Evolutionary conservation across 2,888 invertebrate genomes (phyloP).

Genomic region (Hypolimnas misippus): DNA sequence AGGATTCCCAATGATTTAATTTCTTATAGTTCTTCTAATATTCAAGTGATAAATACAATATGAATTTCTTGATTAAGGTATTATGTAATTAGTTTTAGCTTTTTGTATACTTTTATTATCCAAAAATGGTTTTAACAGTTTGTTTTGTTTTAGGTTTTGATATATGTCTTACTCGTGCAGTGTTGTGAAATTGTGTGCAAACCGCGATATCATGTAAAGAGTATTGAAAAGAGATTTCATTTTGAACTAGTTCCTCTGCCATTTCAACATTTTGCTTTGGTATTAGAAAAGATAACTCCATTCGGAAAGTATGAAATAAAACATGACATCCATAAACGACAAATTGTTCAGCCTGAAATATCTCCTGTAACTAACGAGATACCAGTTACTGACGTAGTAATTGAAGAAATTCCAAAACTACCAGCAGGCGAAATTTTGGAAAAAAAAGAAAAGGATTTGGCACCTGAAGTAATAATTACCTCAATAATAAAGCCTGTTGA

Average conservation of each 20-base stretch:
- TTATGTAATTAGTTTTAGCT: conserved; percentile 13
- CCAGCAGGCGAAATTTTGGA: conserved; percentile 18
- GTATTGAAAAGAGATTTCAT: conserved; percentile 56
- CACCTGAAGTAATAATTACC: conserved; percentile 36
- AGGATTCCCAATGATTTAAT: conserved; percentile 10
- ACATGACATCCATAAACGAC: conserved; percentile 51
- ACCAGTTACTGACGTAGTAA: conserved; percentile 11
- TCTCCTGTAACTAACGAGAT: conserved; percentile 29
- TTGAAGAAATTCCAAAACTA: conserved; percentile 23
- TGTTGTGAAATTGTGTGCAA: conserved; percentile 42
- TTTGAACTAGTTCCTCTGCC: conserved; percentile 54
- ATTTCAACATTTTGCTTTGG: conserved; percentile 55
- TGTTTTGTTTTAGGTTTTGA: conserved; percentile 29
- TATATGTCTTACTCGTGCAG: conserved; percentile 47
- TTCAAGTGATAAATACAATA: conserved; percentile 28
- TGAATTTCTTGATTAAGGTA: conserved; percentile 38
- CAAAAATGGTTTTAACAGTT: not conserved
- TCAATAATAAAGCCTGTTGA: conserved; percentile 34
- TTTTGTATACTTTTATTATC: not conserved
- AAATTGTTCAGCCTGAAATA: conserved; percentile 31
- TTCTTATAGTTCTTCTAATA: conserved; percentile 22
- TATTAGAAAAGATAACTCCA: conserved; percentile 61
- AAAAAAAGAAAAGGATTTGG: conserved; percentile 20
- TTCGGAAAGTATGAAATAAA: conserved; percentile 56
- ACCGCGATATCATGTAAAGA: conserved; percentile 28